A percentile compares a stretch with the other conserved stretches of the same genome.
Conservation (phyloP, 1,140 invertebrate genomes). For the Leptoteleia sp. region DNA sequence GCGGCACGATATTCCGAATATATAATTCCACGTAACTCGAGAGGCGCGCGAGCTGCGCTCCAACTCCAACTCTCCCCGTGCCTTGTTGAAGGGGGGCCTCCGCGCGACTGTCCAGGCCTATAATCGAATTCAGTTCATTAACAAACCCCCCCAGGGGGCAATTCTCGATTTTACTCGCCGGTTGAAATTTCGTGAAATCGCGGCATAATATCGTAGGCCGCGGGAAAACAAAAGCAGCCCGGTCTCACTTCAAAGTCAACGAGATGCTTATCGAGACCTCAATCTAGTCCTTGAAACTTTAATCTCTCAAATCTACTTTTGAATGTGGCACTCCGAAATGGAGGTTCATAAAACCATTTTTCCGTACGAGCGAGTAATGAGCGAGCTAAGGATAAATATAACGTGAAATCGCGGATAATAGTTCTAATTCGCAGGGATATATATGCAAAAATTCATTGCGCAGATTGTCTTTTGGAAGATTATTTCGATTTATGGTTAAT, state of each 20-base stretch:
- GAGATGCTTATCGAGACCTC: constrained; percentile 61
- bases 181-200: constrained; percentile 38
- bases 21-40: constrained; percentile 32
- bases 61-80: too few relatives aligned
- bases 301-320: constrained; percentile 60
- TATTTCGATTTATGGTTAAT: too few relatives aligned
- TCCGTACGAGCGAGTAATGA: constrained; percentile 42
- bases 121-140: constrained; percentile 57
- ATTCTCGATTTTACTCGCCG: constrained; percentile 32
- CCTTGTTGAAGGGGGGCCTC: constrained; percentile 16
- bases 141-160: constrained; percentile 13
- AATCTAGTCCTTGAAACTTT: constrained; percentile 58
- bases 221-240: constrained; percentile 45
- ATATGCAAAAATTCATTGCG: constrained; percentile 19
- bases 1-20: constrained; percentile 21
- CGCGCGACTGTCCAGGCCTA: constrained; percentile 20
- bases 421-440: constrained; percentile 36
- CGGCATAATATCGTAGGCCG: constrained; percentile 12
- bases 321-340: constrained; percentile 31
- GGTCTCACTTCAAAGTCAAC: constrained; percentile 57
- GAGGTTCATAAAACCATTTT: constrained; percentile 45
- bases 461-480: too few relatives aligned
- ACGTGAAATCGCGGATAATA: constrained; percentile 30
- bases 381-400: constrained; percentile 44
- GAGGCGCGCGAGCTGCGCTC: not conserved